phyloP scores from a whole-genome alignment of 2,797 vertebrate species.

The Poeciliopsis infans region DNA sequence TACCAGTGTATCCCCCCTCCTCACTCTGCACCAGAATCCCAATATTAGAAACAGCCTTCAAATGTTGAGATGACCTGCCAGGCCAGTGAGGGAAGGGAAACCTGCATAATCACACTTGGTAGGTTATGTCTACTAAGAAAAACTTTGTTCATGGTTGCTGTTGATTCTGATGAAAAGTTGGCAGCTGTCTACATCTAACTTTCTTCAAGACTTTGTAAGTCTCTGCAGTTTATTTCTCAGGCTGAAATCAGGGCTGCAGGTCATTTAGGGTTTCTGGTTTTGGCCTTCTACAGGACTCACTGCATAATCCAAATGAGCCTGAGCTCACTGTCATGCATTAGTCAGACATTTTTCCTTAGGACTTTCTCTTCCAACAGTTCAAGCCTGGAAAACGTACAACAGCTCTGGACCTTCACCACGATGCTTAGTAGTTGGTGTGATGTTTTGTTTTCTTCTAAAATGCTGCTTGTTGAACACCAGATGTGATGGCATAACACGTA shows the following conservation, averaged over 20 bases:
- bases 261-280: neutral
- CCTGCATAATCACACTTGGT: slow-evolving; percentile 66
- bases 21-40: slow-evolving; percentile 80
- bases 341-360: no score
- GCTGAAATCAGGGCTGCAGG: slow-evolving; percentile 12
- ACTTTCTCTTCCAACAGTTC: no score
- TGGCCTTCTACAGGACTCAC: neutral
- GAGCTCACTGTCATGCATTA: no score
- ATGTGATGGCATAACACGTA: neutral
- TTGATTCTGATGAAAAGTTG: slow-evolving; percentile 42
- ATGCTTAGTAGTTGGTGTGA: neutral
- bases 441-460: neutral
- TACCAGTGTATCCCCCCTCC: slow-evolving; percentile 74
- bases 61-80: slow-evolving; percentile 74
- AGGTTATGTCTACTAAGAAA: slow-evolving; percentile 69
- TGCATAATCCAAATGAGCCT: neutral
- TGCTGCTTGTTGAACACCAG: neutral
- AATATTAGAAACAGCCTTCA: slow-evolving; percentile 92
- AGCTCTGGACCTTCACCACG: neutral
- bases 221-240: slow-evolving; percentile 40
- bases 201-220: slow-evolving; percentile 35
- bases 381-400: neutral
- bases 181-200: slow-evolving; percentile 21
- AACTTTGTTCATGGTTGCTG: slow-evolving; percentile 56
- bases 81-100: slow-evolving; percentile 61